Conservation (phyloP, 2,888 invertebrate genomes). For the Tricholauxania praeusta region DNA sequence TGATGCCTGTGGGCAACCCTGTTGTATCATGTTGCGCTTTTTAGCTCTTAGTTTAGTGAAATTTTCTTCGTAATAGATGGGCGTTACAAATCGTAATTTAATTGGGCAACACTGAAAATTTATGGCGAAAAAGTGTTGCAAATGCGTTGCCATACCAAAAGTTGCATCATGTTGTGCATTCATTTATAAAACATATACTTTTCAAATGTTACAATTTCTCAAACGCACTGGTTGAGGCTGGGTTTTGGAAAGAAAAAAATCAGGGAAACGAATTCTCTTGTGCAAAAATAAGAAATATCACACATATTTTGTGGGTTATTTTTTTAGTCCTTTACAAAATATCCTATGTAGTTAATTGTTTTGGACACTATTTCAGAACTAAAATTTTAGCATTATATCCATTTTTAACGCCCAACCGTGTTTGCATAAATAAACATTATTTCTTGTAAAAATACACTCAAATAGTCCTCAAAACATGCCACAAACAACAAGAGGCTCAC, state of each 20-base stretch:
- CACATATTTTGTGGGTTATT: no score
- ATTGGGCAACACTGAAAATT: slow-evolving; percentile 33
- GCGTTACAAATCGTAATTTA: slow-evolving; percentile 36
- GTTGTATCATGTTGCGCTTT: slow-evolving; percentile 29
- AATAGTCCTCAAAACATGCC: no score
- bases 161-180: slow-evolving; percentile 21
- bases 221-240: background rate
- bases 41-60: background rate
- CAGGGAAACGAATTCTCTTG: no score
- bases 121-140: slow-evolving; percentile 23
- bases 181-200: slow-evolving; percentile 19
- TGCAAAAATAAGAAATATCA: no score
- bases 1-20: slow-evolving; percentile 13
- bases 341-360: no score
- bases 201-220: background rate
- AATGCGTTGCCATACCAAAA: slow-evolving; percentile 4
- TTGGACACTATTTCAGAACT: no score
- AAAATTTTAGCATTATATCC: no score
- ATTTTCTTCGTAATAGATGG: slow-evolving; percentile 9
- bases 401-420: no score
- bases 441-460: no score
- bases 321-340: no score
- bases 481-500: slow-evolving; percentile 10
- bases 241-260: background rate
- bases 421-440: no score